These are phyloP conservation scores for Cepaea nemoralis DNA, from an alignment of 1,140 invertebrate species.

Conservation along the genomic window DNA sequence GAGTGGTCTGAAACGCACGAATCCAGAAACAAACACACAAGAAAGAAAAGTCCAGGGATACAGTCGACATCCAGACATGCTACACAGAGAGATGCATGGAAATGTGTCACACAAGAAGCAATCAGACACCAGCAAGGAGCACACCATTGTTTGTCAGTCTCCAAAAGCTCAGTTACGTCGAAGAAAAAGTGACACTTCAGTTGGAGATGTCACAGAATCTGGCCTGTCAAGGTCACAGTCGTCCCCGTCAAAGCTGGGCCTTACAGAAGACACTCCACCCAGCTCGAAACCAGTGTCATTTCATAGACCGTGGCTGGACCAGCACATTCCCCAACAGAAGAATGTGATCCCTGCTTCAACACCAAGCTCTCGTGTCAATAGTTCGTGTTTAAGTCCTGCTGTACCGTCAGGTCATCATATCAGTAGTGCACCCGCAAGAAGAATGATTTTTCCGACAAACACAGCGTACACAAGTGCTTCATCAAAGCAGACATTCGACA, in stretches of 20 bases:
- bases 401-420: no score
- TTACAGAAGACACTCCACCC: background rate
- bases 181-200: background rate
- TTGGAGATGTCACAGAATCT: background rate
- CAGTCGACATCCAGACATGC: no score
- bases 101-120: no score
- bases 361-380: background rate
- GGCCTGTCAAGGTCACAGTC: background rate
- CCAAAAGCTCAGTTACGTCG: background rate
- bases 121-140: background rate
- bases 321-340: background rate
- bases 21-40: background rate
- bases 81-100: background rate
- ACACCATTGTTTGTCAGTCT: background rate
- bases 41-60: background rate
- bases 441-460: background rate
- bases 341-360: background rate
- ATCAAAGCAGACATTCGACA: background rate
- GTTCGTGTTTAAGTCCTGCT: no score
- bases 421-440: background rate
- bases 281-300: background rate
- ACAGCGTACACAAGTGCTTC: background rate
- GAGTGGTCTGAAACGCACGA: background rate
- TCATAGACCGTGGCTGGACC: constrained; percentile 4
- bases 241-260: background rate